Conservation (phyloP, 2,797 vertebrate genomes). For the Sphenopsis melanotis region DNA sequence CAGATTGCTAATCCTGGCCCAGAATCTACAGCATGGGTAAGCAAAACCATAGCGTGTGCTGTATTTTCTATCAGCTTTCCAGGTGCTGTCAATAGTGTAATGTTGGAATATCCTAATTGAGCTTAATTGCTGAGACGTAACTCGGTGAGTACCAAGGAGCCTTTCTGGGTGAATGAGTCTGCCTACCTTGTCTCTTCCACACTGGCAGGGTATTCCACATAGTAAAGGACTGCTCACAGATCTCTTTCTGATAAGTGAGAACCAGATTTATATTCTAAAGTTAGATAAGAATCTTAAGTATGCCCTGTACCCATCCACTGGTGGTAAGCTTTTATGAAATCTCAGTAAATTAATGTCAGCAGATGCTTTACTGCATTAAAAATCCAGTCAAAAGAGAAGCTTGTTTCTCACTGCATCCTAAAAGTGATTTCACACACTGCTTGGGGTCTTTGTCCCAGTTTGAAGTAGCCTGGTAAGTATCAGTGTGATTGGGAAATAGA, state of each 20-base stretch:
- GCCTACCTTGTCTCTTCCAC: not conserved
- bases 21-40: slow-evolving; percentile 62
- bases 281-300: not conserved
- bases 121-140: not conserved
- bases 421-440: not conserved
- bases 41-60: not conserved
- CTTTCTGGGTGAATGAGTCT: not conserved
- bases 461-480: not conserved
- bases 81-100: slow-evolving; percentile 11
- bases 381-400: not conserved
- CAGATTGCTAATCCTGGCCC: not conserved
- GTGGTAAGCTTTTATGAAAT: not conserved
- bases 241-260: not conserved
- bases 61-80: not conserved
- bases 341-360: not conserved
- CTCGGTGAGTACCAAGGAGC: not conserved
- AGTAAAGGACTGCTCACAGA: not conserved
- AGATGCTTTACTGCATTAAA: not conserved
- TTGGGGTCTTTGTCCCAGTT: not conserved
- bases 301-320: not conserved
- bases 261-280: not conserved
- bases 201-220: not conserved
- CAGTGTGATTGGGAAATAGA: not conserved
- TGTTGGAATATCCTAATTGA: slow-evolving; percentile 13
- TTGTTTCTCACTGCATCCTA: not conserved